Conservation (phyloP, 2,888 invertebrate genomes). For the Merodon equestris region DNA sequence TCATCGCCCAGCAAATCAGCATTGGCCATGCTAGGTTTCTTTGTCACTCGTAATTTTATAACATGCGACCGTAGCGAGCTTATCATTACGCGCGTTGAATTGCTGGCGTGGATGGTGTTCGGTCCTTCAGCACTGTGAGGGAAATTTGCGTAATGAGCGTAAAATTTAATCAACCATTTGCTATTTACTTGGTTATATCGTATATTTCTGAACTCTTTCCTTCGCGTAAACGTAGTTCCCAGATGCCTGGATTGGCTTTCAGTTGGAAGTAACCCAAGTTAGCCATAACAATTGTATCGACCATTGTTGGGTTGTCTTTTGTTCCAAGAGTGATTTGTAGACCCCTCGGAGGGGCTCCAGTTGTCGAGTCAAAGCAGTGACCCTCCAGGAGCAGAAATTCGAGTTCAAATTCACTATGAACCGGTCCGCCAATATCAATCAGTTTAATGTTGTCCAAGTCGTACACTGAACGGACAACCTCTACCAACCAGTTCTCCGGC, state of each 20-base stretch:
- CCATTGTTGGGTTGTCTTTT: conserved; percentile 85
- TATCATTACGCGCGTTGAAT: conserved; percentile 75
- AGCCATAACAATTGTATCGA: conserved; percentile 99
- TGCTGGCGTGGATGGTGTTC: conserved; percentile 79
- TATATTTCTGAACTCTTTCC: conserved; percentile 97
- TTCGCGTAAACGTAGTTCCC: conserved; percentile 92
- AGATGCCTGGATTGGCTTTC: conserved; percentile 98
- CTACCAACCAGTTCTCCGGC: conserved; percentile 97
- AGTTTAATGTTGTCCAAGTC: conserved; percentile 98
- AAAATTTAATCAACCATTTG: background rate
- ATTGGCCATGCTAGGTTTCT: conserved; percentile 92
- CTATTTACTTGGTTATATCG: conserved; percentile 86
- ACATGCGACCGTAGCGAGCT: conserved; percentile 87
- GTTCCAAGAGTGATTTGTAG: conserved; percentile 97
- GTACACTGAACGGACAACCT: conserved; percentile 94
- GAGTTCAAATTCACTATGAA: conserved; percentile 96
- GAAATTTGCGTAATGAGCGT: background rate
- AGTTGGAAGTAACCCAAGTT: conserved; percentile 99
- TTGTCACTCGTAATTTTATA: conserved; percentile 93
- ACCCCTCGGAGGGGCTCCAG: conserved; percentile 96
- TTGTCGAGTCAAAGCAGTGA: conserved; percentile 95
- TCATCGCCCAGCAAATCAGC: conserved; percentile 92
- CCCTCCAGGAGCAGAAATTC: conserved; percentile 95
- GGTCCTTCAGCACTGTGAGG: conserved; percentile 79
- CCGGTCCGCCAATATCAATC: conserved; percentile 93